Base-by-base conservation (phyloP, 2,888 invertebrate genomes). In the Acronicta leporina region DNA sequence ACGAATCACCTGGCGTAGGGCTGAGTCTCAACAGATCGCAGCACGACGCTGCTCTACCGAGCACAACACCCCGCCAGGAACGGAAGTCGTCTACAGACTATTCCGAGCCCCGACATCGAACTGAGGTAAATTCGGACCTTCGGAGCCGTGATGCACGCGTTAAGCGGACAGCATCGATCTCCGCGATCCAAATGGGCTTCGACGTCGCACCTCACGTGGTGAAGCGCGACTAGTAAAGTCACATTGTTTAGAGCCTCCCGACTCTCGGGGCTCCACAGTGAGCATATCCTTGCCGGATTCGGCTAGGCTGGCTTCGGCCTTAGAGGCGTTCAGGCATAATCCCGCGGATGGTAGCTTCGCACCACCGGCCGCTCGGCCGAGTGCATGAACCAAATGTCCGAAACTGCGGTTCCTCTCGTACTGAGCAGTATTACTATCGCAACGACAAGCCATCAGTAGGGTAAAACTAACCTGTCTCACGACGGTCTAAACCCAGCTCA, bases 401-500 rank as follows among this genome's bases (percentile, higher is more conserved):
- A 95, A 94, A 93, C 94, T 93, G 92, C 94, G 88, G 95, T 95
- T 95, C 94, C 94, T 95, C 90, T 95, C 89, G 92, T 89, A 95
- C 88, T 95, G 87, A 77, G 76, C 92, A 91, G 92, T 92, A 94
- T 93, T 95, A 92, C 95, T 93, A 92, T 94, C 91, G 93, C 92
- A 92, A 94, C 87, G 91, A 89, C 95, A 33, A 63, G 84, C 82
- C 92, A 94, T 94, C 93, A 94, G 94, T 95, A 94, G 95, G 95
- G 93, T 95, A 95, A 95, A 95, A 95, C 94, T 95, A 94, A 95
- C 94, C 94, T 95, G 94, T 95, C 95, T 95, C 95, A 95, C 95
- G 95, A 95, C 95, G 95, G 95, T 95, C 95, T 95, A 95, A 95
- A 95, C 95, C 95, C 95, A 95, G 95, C 95, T 95, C 95, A 95